Base-by-base conservation (phyloP, 2,888 invertebrate species). In the Salpingus planirostris region DNA sequence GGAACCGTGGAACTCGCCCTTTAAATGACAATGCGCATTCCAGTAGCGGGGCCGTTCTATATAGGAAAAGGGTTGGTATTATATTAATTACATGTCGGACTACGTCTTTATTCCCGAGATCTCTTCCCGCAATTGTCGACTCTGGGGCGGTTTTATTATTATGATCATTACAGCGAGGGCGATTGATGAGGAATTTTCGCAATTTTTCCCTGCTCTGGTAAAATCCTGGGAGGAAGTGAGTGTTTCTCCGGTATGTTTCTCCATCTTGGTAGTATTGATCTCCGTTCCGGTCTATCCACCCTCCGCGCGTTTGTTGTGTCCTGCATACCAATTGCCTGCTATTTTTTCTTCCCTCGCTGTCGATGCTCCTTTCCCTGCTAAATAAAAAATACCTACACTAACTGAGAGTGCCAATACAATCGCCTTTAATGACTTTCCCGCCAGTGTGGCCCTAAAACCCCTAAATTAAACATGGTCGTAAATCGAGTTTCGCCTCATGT, bases 281-380 rank as follows among this genome's bases (percentile, higher is more conserved):
- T 57, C n/a, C 57, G 62, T 61, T 67, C 65, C 64, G 64, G 65
- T 65, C 64, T 65, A 65, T 60, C 64, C 61, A 49, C 51, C 56
- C 49, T 52, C 50, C 54, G 42, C 48, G 57, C 51, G 56, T 59
- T 67, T 67, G 70, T 69, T 70, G 70, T 71, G 70, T 67, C 69
- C 70, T 71, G 71, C 70, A 71, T 71, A 71, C 70, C 70, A 71
- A 71, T 71, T 70, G 70, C 67, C 66, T 68, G 65, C 67, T 57
- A 67, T 68, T 70, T 69, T 70, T 68, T 69, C 55, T 60, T 55
- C 55, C 60, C 55, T 66, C 41, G 32, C 29, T 50, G 46, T 42
- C 50, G 50, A 47, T 43, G 47, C 55, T 49, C 52, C 55, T 51
- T 50, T 46, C 46, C 41, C 44, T 47, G 43, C 52, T 49, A 59